Conservation (phyloP, 2,797 vertebrate species). For the Oryzias dopingdopingensis region DNA sequence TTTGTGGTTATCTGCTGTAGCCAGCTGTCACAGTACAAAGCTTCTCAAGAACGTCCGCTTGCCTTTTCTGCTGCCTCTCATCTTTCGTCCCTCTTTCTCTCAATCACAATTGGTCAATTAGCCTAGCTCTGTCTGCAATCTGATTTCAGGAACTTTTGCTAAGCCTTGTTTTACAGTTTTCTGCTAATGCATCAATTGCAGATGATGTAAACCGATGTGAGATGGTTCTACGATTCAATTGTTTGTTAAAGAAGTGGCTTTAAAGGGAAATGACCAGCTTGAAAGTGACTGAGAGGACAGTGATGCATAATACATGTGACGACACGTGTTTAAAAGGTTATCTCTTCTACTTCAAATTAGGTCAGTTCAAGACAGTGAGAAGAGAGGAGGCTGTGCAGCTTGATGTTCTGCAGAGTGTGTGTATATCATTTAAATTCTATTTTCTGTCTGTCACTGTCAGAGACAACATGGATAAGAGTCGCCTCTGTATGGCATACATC, state of each 20-base stretch:
- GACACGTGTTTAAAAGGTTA: conserved; percentile 67
- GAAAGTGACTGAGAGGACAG: conserved; percentile 60
- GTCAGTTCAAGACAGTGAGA: conserved; percentile 56
- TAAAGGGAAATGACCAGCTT: conserved; percentile 29
- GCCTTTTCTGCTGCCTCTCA: conserved; percentile 52
- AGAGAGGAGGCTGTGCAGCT: conserved; percentile 30
- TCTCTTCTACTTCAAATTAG: conserved; percentile 57
- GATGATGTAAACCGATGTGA: background rate
- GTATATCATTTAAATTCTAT: conserved; percentile 61
- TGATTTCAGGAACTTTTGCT: conserved; percentile 15
- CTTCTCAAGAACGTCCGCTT: conserved; percentile 67
- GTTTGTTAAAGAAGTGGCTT: background rate
- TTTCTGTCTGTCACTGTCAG: conserved; percentile 64
- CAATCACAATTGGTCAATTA: conserved; percentile 43
- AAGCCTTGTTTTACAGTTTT: conserved; percentile 6
- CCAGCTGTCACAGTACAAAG: conserved; percentile 69
- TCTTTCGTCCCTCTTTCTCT: conserved; percentile 35
- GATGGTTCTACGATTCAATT: no score
- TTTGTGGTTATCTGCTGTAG: conserved; percentile 78
- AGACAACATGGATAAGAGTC: conserved; percentile 50
- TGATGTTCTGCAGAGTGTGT: conserved; percentile 41
- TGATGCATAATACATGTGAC: conserved; percentile 70
- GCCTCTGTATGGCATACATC: conserved; percentile 36
- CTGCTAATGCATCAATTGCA: conserved; percentile 20
- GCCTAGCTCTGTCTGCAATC: conserved; percentile 16